Conservation (phyloP, 2,888 invertebrate genomes). For the Megamerina dolium region DNA sequence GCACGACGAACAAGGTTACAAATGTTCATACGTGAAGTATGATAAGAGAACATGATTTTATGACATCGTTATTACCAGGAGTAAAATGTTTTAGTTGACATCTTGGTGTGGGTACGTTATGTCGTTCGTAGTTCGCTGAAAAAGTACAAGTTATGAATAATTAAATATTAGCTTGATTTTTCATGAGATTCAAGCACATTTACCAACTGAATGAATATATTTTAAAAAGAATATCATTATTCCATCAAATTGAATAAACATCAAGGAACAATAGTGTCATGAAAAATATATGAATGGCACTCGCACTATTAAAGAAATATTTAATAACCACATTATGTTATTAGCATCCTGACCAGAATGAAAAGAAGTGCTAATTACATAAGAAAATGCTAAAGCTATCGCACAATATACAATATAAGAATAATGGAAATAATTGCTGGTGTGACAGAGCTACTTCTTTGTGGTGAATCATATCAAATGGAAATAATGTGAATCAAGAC, state of each 20-base stretch:
- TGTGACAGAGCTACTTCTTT: neutral
- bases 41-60: slow-evolving; percentile 46
- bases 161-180: slow-evolving; percentile 49
- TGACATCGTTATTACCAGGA: slow-evolving; percentile 42
- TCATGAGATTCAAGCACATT: no score
- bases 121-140: slow-evolving; percentile 27
- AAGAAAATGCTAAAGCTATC: slow-evolving; percentile 20
- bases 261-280: no score
- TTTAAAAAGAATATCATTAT: no score
- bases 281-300: no score
- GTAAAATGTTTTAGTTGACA: slow-evolving; percentile 8
- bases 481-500: neutral
- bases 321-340: no score
- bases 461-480: slow-evolving; percentile 1
- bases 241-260: no score
- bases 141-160: slow-evolving; percentile 48
- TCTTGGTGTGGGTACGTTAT: slow-evolving; percentile 15
- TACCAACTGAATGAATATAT: no score
- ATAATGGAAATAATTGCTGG: slow-evolving; percentile 31
- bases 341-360: no score
- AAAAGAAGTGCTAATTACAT: no score
- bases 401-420: no score
- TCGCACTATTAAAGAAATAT: no score
- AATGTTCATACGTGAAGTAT: slow-evolving; percentile 23
- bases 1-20: slow-evolving; percentile 12